These are phyloP conservation scores for Drosophila carrolli DNA, from an alignment of 1,140 invertebrate genomes.

Conservation along the genomic window DNA sequence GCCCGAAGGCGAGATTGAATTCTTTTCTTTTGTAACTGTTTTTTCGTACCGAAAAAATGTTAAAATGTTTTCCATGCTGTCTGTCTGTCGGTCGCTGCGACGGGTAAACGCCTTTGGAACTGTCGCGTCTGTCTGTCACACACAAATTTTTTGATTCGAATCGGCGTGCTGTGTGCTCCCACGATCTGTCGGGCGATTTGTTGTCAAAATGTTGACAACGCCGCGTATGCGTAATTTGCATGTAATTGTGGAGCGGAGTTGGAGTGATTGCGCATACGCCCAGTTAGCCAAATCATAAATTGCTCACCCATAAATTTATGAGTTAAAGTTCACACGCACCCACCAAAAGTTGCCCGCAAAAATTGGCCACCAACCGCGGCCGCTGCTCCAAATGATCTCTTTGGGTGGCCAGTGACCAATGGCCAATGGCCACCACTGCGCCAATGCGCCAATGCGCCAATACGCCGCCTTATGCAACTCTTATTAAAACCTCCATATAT, in stretches of 20 bases:
- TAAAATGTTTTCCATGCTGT: slow-evolving; percentile 77
- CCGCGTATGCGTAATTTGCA: slow-evolving; percentile 66
- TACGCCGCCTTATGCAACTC: slow-evolving; percentile 61
- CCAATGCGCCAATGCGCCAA: slow-evolving; percentile 6
- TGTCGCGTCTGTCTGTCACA: slow-evolving; percentile 55
- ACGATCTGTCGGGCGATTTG: slow-evolving; percentile 69
- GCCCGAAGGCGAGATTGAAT: slow-evolving; percentile 62
- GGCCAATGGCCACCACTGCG: slow-evolving; percentile 12
- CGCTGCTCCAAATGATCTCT: slow-evolving; percentile 38
- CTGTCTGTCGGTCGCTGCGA: slow-evolving; percentile 43
- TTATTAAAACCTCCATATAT: slow-evolving; percentile 70
- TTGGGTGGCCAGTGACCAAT: slow-evolving; percentile 50
- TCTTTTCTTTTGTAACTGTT: slow-evolving; percentile 73
- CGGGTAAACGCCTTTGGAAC: slow-evolving; percentile 56
- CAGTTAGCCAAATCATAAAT: slow-evolving; percentile 69
- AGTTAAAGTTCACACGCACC: slow-evolving; percentile 76
- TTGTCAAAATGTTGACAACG: slow-evolving; percentile 68
- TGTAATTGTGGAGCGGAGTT: slow-evolving; percentile 52
- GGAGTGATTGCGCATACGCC: slow-evolving; percentile 61
- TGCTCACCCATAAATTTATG: slow-evolving; percentile 64
- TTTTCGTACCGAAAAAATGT: slow-evolving; percentile 49
- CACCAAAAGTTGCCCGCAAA: slow-evolving; percentile 43
- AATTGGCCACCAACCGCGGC: slow-evolving; percentile 63
- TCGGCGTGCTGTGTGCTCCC: slow-evolving; percentile 46
- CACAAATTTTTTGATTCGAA: slow-evolving; percentile 34